Percentiles rank a stretch among this genome's conserved stretches.
These are phyloP conservation scores for Eupeodes corollae DNA, from an alignment of 1,140 invertebrate genomes.

Conservation along the genomic window DNA sequence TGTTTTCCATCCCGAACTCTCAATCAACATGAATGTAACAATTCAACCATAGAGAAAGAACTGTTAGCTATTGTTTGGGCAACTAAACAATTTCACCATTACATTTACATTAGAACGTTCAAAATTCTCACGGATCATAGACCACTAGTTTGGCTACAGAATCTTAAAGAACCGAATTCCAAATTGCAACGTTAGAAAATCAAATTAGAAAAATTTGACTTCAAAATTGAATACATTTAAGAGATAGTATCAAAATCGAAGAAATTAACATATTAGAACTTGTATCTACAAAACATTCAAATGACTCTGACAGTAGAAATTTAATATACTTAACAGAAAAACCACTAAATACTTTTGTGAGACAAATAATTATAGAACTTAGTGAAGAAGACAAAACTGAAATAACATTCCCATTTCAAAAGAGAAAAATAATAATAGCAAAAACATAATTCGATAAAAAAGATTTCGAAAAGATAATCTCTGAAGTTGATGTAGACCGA, in stretches of 20 bases:
- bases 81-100: slow-evolving; percentile 35
- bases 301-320: background rate
- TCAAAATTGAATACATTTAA: slow-evolving; percentile 9
- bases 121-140: slow-evolving; percentile 8
- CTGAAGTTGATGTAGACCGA: background rate
- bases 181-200: slow-evolving; percentile 10
- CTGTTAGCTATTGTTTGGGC: slow-evolving; percentile 29
- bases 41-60: slow-evolving; percentile 15
- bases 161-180: slow-evolving; percentile 10
- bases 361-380: background rate
- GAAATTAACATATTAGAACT: too few relatives aligned
- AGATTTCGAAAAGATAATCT: background rate
- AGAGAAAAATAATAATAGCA: background rate
- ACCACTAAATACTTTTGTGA: background rate
- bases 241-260: too few relatives aligned
- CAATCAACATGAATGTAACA: slow-evolving; percentile 12
- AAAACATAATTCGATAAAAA: background rate
- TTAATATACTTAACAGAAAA: slow-evolving; percentile 1
- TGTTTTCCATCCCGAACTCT: slow-evolving; percentile 10
- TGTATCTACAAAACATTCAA: background rate
- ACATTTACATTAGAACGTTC: slow-evolving; percentile 8
- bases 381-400: background rate
- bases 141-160: slow-evolving; percentile 10
- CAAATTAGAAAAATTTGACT: slow-evolving; percentile 13
- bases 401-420: background rate